Conservation (phyloP, 2,888 invertebrate species). For the Sepioteuthis lessoniana region DNA sequence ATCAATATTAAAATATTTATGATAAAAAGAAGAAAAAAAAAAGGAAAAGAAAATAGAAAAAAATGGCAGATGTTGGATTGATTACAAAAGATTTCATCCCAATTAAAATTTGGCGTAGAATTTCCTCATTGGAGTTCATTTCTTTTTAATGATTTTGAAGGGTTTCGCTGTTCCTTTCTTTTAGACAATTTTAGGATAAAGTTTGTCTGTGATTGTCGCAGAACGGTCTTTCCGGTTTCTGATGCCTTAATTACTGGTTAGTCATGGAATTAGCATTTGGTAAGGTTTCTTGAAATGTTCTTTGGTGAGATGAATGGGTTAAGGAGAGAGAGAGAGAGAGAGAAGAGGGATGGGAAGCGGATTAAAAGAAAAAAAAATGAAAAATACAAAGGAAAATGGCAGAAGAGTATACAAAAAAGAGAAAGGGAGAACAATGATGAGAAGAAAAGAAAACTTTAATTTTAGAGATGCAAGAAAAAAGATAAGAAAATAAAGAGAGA, state of each 20-base stretch:
- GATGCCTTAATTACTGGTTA: not conserved
- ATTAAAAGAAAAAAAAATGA: not conserved
- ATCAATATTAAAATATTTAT: conserved; percentile 10
- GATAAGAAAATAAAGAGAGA: not conserved
- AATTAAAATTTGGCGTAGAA: too few relatives aligned
- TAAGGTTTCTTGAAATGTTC: too few relatives aligned
- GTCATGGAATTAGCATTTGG: not conserved
- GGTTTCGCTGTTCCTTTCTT: not conserved
- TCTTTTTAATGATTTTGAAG: not conserved
- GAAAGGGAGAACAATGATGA: not conserved
- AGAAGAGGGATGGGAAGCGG: not conserved
- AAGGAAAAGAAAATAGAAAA: too few relatives aligned
- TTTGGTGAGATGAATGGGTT: not conserved
- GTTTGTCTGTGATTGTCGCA: not conserved
- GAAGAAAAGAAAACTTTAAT: too few relatives aligned
- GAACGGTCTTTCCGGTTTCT: not conserved
- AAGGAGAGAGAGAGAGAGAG: too few relatives aligned
- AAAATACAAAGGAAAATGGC: not conserved
- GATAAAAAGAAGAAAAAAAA: not conserved
- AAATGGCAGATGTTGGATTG: too few relatives aligned
- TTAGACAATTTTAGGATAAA: not conserved
- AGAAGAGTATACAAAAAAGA: not conserved
- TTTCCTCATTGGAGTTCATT: too few relatives aligned
- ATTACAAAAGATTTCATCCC: too few relatives aligned
- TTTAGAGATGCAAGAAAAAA: not conserved